Evolutionary conservation across 2,113 vertebrate genomes (phyloP).

Genomic region (Menidia beryllina): DNA sequence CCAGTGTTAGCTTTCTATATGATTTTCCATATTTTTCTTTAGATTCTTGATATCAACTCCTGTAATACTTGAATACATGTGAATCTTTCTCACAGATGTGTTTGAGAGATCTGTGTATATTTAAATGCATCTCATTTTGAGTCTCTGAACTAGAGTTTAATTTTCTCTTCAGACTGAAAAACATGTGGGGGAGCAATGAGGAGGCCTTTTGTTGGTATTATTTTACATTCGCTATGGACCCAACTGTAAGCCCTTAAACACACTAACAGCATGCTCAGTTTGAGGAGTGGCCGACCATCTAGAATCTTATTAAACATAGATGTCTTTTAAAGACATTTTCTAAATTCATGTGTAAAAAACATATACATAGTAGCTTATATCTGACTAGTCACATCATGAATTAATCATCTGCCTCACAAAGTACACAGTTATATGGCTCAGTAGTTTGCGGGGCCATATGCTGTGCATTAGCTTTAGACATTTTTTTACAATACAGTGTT

Average conservation of each 20-base stretch:
- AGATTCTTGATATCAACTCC: neutral
- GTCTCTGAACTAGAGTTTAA: slow-evolving; percentile 40
- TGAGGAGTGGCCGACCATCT: slow-evolving; percentile 15
- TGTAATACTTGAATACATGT: slow-evolving; percentile 6
- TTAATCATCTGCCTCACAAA: slow-evolving; percentile 17
- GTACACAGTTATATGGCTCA: neutral
- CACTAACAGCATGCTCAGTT: slow-evolving; percentile 39
- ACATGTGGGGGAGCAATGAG: slow-evolving; percentile 29
- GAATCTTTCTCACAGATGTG: neutral
- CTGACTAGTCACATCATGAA: slow-evolving; percentile 15
- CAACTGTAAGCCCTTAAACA: slow-evolving; percentile 24
- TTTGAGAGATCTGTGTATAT: neutral
- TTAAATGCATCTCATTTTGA: neutral
- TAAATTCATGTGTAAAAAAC: neutral
- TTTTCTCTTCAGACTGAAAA: slow-evolving; percentile 42
- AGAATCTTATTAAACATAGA: too few relatives aligned
- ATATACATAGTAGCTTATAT: slow-evolving; percentile 6
- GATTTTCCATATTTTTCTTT: slow-evolving; percentile 8
- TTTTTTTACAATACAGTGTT: neutral
- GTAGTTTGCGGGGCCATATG: neutral
- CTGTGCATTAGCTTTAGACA: neutral
- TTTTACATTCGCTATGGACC: slow-evolving; percentile 41
- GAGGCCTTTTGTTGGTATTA: slow-evolving; percentile 23
- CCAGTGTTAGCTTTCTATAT: neutral
- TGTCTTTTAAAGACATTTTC: too few relatives aligned